phyloP scores from a whole-genome alignment of 1,140 invertebrate genomes.

The Caenorhabditis tropicalis region DNA sequence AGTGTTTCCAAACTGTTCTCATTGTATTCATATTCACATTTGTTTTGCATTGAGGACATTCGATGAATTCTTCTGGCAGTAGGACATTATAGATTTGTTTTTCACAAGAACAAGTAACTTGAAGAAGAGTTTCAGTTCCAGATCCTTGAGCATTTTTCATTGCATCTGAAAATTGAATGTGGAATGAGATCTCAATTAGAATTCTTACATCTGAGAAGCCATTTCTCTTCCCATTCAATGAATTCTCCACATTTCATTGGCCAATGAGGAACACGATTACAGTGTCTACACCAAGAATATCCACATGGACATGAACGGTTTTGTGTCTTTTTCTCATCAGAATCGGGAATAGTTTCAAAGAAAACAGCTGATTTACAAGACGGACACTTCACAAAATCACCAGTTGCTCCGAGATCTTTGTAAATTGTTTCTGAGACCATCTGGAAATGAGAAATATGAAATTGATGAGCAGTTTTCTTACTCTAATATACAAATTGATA shows the following conservation, averaged over 20 bases:
- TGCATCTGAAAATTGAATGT: neutral
- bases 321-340: neutral
- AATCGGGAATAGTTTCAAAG: neutral
- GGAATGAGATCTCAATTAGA: neutral
- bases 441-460: neutral
- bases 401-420: neutral
- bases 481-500: neutral
- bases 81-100: neutral
- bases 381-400: neutral
- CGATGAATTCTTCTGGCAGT: neutral
- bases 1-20: neutral
- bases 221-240: neutral
- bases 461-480: neutral
- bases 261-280: neutral
- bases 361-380: slow-evolving; percentile 2
- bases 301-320: neutral
- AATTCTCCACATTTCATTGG: neutral
- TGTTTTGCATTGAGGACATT: neutral
- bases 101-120: neutral
- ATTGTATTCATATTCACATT: neutral
- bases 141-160: neutral
- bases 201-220: slow-evolving; percentile 1
- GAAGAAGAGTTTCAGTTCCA: neutral
- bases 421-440: neutral
- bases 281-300: neutral